These are phyloP conservation scores for Pagrus major DNA, from an alignment of 2,113 vertebrate genomes.

Conservation along the genomic window DNA sequence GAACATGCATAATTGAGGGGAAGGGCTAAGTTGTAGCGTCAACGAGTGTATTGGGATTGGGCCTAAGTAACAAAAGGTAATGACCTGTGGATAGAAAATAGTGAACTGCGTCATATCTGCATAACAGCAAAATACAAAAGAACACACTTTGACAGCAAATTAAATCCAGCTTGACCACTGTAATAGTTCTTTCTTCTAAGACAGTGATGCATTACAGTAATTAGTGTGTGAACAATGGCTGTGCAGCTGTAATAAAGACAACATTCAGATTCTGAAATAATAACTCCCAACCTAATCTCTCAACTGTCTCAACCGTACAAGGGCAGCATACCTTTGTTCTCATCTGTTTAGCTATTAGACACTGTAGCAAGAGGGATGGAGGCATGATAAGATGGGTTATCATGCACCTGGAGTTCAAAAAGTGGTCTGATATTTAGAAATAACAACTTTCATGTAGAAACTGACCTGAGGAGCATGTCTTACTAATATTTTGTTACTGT, in stretches of 20 bases:
- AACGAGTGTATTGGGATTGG: too few species aligned
- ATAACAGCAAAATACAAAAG: not conserved
- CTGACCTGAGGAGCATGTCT: not conserved
- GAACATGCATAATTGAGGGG: too few species aligned
- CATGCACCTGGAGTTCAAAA: not conserved
- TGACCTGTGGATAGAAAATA: not conserved
- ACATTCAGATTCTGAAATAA: not conserved
- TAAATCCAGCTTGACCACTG: not conserved
- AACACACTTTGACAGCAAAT: not conserved
- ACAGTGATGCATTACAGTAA: not conserved
- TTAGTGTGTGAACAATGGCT: not conserved
- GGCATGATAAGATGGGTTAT: not conserved
- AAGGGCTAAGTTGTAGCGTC: too few species aligned
- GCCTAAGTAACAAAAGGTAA: not conserved
- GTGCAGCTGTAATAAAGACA: conserved; percentile 13
- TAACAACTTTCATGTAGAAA: not conserved
- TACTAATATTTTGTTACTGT: not conserved
- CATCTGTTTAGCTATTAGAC: not conserved
- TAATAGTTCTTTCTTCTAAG: not conserved
- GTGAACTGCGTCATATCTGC: not conserved
- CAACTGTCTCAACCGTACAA: not conserved
- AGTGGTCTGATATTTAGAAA: conserved; percentile 14
- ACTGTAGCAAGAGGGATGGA: not conserved
- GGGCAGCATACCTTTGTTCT: not conserved
- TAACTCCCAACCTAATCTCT: not conserved